These are phyloP conservation scores for Dryadula phaetusa DNA, from an alignment of 2,888 invertebrate species.

Conservation along the genomic window DNA sequence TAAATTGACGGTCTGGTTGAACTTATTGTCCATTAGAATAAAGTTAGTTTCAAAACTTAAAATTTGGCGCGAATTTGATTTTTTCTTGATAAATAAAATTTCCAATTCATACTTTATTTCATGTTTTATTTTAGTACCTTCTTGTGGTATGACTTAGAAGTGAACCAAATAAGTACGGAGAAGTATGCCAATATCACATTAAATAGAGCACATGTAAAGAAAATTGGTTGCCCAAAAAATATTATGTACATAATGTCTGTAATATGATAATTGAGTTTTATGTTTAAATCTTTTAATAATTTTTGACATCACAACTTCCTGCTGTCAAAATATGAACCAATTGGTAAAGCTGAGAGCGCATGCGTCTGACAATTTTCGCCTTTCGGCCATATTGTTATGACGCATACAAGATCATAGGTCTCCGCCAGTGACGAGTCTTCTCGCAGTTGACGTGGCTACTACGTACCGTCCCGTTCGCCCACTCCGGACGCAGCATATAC, in stretches of 20 bases:
- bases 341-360: conserved; percentile 60
- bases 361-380: conserved; percentile 84
- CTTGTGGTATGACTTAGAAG: background rate
- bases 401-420: conserved; percentile 90
- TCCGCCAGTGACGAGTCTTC: conserved; percentile 93
- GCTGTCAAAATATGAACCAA: conserved; percentile 45
- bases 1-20: too few species aligned
- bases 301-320: conserved; percentile 49
- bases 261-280: too few species aligned
- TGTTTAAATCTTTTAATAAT: background rate
- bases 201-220: background rate
- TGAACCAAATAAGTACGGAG: background rate
- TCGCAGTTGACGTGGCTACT: conserved; percentile 96
- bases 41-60: background rate
- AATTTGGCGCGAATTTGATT: background rate
- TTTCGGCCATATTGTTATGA: conserved; percentile 90
- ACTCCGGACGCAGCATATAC: conserved; percentile 96
- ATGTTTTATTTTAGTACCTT: background rate
- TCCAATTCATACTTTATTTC: background rate
- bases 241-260: background rate
- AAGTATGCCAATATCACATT: background rate
- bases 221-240: background rate
- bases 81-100: background rate
- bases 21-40: background rate
- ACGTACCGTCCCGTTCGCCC: conserved; percentile 96